Percentiles rank a stretch among this genome's conserved stretches.
Conservation (phyloP, 2,113 vertebrate species). For the Chamaea fasciata region DNA sequence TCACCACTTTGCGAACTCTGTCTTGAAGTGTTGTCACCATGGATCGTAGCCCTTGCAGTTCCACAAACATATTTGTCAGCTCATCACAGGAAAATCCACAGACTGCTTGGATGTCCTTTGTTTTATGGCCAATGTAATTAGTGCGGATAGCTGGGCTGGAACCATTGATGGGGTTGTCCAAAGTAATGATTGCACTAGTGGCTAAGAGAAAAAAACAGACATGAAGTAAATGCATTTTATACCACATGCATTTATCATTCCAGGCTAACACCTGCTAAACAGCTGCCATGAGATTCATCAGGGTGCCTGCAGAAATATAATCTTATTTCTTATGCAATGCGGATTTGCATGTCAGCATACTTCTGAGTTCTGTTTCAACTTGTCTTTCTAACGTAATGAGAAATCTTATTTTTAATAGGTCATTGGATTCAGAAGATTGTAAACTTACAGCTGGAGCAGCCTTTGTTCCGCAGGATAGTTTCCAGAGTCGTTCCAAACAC, state of each 20-base stretch:
- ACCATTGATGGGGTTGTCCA: slow-evolving; percentile 89
- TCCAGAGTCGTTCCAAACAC: slow-evolving; percentile 93
- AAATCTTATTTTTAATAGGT: slow-evolving; percentile 35
- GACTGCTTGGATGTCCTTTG: slow-evolving; percentile 87
- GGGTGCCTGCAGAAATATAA: slow-evolving; percentile 15
- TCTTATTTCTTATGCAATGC: slow-evolving; percentile 14
- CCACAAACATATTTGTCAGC: slow-evolving; percentile 87
- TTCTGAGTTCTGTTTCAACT: slow-evolving; percentile 10
- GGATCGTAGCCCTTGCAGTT: slow-evolving; percentile 86
- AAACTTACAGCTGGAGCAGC: slow-evolving; percentile 88
- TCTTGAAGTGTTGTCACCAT: slow-evolving; percentile 88
- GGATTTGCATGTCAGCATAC: slow-evolving; percentile 15
- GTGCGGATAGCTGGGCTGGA: slow-evolving; percentile 94
- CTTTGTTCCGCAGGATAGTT: slow-evolving; percentile 91
- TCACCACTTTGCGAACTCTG: slow-evolving; percentile 89
- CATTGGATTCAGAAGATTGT: slow-evolving; percentile 3
- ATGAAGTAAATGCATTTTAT: not conserved
- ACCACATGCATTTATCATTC: not conserved
- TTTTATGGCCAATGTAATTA: slow-evolving; percentile 91
- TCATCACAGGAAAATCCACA: slow-evolving; percentile 95
- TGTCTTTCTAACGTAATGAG: not conserved
- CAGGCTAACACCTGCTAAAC: slow-evolving; percentile 27
- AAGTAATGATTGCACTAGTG: slow-evolving; percentile 80
- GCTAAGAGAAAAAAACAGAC: slow-evolving; percentile 44
- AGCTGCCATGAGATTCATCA: slow-evolving; percentile 17